Base-by-base conservation (phyloP, 2,888 invertebrate genomes). In the Diabrotica balteata region DNA sequence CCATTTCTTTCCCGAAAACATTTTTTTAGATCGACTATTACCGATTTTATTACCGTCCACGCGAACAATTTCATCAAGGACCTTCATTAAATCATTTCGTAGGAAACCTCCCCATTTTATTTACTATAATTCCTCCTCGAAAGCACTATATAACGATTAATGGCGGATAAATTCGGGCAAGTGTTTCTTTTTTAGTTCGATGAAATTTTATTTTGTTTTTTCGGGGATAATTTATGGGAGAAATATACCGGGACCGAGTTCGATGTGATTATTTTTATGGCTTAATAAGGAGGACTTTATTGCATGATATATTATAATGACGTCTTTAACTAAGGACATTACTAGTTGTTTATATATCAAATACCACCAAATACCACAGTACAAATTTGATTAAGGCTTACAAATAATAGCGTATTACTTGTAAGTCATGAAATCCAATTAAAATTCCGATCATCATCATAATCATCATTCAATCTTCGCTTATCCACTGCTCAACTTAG, bases 141-240 rank as follows among this genome's bases (percentile, higher is more conserved):
- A 10, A 10, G 47, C 47, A 47, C 47, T 47, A 47, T 47, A 47
- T 47, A 47, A 47, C 47, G 10, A 10, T 47, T 47, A 47, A 47
- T 47, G 47, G 47, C 47, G 47, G 47, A 47, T 47, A 47, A 47
- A 47, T 47, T 47, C 10, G 47, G 9, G 47, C 47, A 47, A 47
- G 10, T 47, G 47, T 47, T 47, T 47, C 47, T 47, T 47, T 47
- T 47, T 47, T 47, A 10, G 47, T 47, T 10, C 10, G 47, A 47
- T 47, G 47, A 47, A 47, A 10, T 47, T 47, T 47, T 47, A 10
- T 47, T 47, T 47, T 47, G 47, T 47, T 47, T 47, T 47, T 47
- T 10, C 9, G 9, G 10, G 47, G 47, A 47, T 47, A 47, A 47
- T 47, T 47, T 47, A 47, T 47, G 8, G 47, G 10, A 47, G 10